These are phyloP conservation scores for Tachycineta bicolor DNA, from an alignment of 2,113 vertebrate genomes.

Conservation along the genomic window DNA sequence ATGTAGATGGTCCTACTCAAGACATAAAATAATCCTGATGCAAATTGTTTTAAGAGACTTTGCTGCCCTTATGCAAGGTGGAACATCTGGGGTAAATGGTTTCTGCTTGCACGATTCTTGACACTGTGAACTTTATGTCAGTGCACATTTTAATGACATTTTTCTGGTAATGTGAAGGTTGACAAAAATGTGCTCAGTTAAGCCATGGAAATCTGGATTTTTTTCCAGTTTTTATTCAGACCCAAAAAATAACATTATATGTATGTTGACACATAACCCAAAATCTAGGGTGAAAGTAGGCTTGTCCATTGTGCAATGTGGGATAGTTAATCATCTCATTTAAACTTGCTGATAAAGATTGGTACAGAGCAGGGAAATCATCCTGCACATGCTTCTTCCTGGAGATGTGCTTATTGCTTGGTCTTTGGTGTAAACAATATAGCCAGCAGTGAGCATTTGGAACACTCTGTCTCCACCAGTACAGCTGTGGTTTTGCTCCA, in stretches of 20 bases:
- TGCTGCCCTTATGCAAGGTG: neutral
- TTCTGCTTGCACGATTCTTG: neutral
- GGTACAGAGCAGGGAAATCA: neutral
- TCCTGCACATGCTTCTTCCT: neutral
- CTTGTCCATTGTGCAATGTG: neutral
- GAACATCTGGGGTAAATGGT: neutral
- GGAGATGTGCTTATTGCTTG: neutral
- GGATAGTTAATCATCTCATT: neutral
- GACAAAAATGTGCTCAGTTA: neutral
- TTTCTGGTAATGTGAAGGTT: neutral
- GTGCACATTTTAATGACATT: neutral
- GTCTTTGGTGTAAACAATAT: neutral
- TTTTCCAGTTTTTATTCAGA: neutral
- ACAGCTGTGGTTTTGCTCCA: neutral
- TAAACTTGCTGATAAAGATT: neutral
- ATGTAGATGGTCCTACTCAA: neutral
- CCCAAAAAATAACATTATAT: neutral
- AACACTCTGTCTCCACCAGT: neutral
- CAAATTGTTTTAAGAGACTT: neutral
- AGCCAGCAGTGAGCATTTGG: neutral
- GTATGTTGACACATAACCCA: neutral
- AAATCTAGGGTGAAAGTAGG: neutral
- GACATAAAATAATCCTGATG: neutral
- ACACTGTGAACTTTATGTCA: neutral
- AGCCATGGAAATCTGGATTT: neutral